phyloP scores from a whole-genome alignment of 2,113 vertebrate genomes.

The Lanius ludovicianus region DNA sequence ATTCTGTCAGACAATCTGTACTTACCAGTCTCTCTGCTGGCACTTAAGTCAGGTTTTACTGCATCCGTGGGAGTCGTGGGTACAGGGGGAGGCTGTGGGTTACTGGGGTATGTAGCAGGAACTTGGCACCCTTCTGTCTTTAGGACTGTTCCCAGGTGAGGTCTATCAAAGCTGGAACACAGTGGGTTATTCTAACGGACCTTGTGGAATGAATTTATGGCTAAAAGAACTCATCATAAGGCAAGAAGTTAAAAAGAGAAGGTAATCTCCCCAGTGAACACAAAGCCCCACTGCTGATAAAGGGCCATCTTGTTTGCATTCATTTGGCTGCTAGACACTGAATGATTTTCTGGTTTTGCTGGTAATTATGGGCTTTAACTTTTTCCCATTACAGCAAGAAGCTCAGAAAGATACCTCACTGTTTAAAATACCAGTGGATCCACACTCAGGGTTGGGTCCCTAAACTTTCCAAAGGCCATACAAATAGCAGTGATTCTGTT shows the following conservation, averaged over 20 bases:
- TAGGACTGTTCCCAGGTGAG: rapidly evolving
- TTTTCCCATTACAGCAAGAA: neutral
- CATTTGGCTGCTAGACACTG: neutral
- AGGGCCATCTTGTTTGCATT: neutral
- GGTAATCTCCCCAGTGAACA: neutral
- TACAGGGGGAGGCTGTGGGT: neutral
- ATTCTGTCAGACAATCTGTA: slow-evolving; percentile 16
- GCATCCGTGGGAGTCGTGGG: neutral
- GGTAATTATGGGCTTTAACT: neutral
- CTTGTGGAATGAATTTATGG: neutral
- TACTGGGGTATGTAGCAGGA: neutral
- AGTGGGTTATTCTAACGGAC: neutral
- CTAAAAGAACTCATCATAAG: neutral
- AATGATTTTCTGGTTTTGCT: neutral
- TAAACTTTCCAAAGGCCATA: slow-evolving; percentile 51
- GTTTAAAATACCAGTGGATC: neutral
- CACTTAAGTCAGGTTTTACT: neutral
- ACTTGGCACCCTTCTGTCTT: neutral
- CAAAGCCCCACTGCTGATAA: neutral
- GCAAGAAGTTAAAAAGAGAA: neutral
- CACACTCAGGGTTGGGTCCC: neutral
- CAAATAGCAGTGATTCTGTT: slow-evolving; percentile 42
- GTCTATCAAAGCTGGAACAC: neutral
- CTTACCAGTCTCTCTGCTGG: slow-evolving; percentile 19
- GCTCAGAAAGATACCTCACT: neutral